These are phyloP conservation scores for Ennomos fuscantarius DNA, from an alignment of 2,888 invertebrate genomes.

Conservation along the genomic window DNA sequence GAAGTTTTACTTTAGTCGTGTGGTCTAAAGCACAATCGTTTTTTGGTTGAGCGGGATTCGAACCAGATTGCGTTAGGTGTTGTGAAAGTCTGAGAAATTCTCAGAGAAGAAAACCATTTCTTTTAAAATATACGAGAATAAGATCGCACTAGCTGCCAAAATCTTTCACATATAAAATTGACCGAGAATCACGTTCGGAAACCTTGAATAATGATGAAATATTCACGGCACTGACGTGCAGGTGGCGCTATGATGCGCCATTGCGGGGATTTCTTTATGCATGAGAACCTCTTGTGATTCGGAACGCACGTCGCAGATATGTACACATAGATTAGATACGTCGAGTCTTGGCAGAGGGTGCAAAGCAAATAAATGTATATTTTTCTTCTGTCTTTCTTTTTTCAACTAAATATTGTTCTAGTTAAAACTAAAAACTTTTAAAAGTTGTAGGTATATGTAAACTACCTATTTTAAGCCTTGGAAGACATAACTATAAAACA, in stretches of 20 bases:
- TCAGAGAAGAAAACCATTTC: too few relatives aligned
- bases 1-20: too few relatives aligned
- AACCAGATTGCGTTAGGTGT: too few relatives aligned
- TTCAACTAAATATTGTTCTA: too few relatives aligned
- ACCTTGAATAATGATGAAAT: slow-evolving; percentile 63
- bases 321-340: slow-evolving; percentile 52
- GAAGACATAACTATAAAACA: too few relatives aligned
- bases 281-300: slow-evolving; percentile 77
- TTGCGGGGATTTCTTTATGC: slow-evolving; percentile 76
- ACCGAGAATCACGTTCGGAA: slow-evolving; percentile 46
- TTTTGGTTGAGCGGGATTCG: too few relatives aligned
- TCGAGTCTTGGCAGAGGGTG: slow-evolving; percentile 19
- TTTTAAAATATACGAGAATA: too few relatives aligned
- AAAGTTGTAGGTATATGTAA: too few relatives aligned
- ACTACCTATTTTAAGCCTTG: too few relatives aligned
- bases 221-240: slow-evolving; percentile 67
- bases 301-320: slow-evolving; percentile 70
- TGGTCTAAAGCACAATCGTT: too few relatives aligned
- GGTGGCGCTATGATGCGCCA: slow-evolving; percentile 65
- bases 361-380: not conserved
- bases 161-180: slow-evolving; percentile 33
- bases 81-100: too few relatives aligned
- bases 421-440: too few relatives aligned
- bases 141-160: slow-evolving; percentile 1
- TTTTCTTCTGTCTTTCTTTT: not conserved